These are phyloP conservation scores for Drosophila pallidifrons DNA, from an alignment of 1,140 invertebrate genomes.

Conservation along the genomic window DNA sequence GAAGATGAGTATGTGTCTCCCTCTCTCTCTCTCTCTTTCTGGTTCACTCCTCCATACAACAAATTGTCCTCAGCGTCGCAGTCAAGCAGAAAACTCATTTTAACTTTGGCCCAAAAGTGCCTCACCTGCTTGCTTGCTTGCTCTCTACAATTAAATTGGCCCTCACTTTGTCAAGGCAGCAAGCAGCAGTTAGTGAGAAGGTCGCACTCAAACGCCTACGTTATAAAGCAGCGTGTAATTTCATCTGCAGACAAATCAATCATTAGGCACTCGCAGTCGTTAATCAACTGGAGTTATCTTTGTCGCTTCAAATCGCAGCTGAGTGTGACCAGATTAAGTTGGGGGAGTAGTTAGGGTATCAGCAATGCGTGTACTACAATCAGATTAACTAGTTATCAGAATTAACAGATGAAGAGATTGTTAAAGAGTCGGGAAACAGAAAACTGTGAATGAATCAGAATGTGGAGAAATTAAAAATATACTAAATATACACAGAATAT, in stretches of 20 bases:
- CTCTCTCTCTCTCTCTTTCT: background rate
- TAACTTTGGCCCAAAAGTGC: conserved; percentile 38
- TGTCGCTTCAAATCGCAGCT: background rate
- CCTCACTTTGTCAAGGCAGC: conserved; percentile 5
- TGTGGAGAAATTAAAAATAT: too few species aligned
- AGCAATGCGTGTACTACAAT: conserved; percentile 6
- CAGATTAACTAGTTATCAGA: background rate
- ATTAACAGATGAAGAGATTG: too few species aligned
- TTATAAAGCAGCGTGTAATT: background rate
- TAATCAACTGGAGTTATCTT: conserved; percentile 37
- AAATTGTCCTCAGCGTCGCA: conserved; percentile 34
- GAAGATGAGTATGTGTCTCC: conserved; percentile 72
- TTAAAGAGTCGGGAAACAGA: too few species aligned
- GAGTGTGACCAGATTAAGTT: background rate
- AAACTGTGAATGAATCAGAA: too few species aligned
- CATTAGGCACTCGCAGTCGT: conserved; percentile 12
- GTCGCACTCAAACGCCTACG: background rate
- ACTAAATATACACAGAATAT: too few species aligned
- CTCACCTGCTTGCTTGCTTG: conserved; percentile 14
- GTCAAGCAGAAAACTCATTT: conserved; percentile 60
- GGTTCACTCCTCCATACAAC: too few species aligned
- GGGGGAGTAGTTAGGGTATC: background rate
- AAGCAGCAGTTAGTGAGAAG: conserved; percentile 1
- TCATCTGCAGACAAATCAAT: conserved; percentile 21
- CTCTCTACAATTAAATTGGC: conserved; percentile 18